Base-by-base conservation (phyloP, 2,888 invertebrate species). In the Fragum whitleyi region DNA sequence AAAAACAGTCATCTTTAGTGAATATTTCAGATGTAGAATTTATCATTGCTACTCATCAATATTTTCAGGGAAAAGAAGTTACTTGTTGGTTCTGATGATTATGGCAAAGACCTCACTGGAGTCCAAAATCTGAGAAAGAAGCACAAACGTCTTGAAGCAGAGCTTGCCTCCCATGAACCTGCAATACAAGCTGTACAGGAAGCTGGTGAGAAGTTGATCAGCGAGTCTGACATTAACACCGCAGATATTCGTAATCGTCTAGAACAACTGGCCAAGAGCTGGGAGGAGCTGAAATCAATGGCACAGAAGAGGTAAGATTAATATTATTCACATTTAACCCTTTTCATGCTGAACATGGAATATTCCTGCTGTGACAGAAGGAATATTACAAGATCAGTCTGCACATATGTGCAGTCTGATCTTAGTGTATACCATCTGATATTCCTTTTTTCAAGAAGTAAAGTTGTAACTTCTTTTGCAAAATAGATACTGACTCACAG, bases 81-180 rank as follows among this genome's bases (percentile, higher is more conserved):
- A 36, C 95, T 99, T 28, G 99, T 99, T 0, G 97, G 98, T 1
- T 98, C 98, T 0, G 99, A 99, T 94, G 99, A 99, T 94, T 99
- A 99, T 93, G 99, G 99, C 0, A 97, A 99, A 83, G 99, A 99
- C 94, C 95, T 99, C 90, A 99, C 99, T 5, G 98, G 99, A 51
- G 99, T 99, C 0, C 99, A 99, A 94, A 99, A 99, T 94, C 95
- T 99, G 77, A 97, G 98, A 92, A 99, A 99, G 95, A 99, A 99
- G 94, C 99, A 99, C 95, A 99, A 99, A 95, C 96, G 99, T 9
- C 95, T 99, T n/a, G 99, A 99, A 92, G 98, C 98, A 0, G 99
- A 99, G 94, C 95, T 99, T 69, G 97, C 96, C n/a, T 97, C 97
- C 75, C 99, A 99, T 94, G 99, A 99, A 94, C 99, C 99, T 0